Percentiles rank a stretch among this genome's conserved stretches.
These are phyloP conservation scores for Operophtera brumata DNA, from an alignment of 2,888 invertebrate genomes.

Conservation along the genomic window DNA sequence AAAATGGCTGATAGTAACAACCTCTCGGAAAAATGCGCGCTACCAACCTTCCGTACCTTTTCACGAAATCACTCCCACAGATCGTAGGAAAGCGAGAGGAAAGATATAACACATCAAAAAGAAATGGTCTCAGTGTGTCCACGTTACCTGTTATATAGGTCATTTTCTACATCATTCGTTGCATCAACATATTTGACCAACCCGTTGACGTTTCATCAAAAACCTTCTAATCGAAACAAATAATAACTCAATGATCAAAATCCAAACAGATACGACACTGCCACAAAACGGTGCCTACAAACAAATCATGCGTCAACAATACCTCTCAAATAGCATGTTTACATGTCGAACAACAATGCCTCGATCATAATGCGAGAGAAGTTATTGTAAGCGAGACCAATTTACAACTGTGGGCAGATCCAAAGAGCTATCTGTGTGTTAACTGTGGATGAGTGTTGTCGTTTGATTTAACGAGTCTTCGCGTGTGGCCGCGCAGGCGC, in stretches of 20 bases:
- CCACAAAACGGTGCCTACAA: slow-evolving; percentile 5
- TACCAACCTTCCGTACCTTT: too few species aligned
- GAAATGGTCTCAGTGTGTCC: too few species aligned
- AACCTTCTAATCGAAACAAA: too few species aligned
- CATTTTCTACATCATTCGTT: too few species aligned
- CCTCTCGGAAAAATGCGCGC: too few species aligned
- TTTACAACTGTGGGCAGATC: slow-evolving; percentile 35
- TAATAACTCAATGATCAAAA: not conserved
- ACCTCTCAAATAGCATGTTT: slow-evolving; percentile 35
- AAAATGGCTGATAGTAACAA: too few species aligned
- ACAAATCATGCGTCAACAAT: slow-evolving; percentile 19
- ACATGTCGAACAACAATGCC: slow-evolving; percentile 38
- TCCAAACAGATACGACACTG: slow-evolving; percentile 20
- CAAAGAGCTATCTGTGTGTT: slow-evolving; percentile 37
- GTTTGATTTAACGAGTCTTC: slow-evolving; percentile 59
- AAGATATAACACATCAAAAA: too few species aligned
- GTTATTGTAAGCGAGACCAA: slow-evolving; percentile 30
- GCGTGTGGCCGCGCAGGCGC: slow-evolving; percentile 56
- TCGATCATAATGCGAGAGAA: slow-evolving; percentile 31
- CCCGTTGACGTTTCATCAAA: too few species aligned
- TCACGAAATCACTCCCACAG: too few species aligned
- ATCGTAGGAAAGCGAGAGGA: too few species aligned
- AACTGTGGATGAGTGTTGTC: slow-evolving; percentile 63
- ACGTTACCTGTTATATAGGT: too few species aligned
- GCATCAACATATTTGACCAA: too few species aligned